Evolutionary conservation across 2,888 invertebrate species (phyloP).

Genomic region (Andrena dorsata): DNA sequence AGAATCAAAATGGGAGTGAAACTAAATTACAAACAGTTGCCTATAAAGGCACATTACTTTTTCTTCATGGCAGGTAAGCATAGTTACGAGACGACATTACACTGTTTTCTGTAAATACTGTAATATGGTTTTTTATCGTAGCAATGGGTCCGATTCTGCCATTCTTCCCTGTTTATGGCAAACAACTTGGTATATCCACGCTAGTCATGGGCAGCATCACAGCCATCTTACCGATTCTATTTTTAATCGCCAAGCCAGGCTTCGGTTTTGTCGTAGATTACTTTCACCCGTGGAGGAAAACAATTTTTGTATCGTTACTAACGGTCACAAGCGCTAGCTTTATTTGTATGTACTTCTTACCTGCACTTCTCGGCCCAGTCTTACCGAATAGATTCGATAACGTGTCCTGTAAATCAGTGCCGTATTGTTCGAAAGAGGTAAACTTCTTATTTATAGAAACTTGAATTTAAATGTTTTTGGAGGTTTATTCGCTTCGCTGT

Average conservation of each 20-base stretch:
- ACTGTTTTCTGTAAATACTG: not conserved
- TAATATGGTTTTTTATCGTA: slow-evolving; percentile 82
- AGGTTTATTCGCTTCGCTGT: not conserved
- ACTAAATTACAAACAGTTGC: slow-evolving; percentile 90
- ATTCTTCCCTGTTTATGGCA: slow-evolving; percentile 91
- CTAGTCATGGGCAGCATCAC: slow-evolving; percentile 92
- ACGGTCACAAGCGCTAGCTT: slow-evolving; percentile 89
- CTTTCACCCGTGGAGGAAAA: slow-evolving; percentile 89
- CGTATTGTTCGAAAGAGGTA: slow-evolving; percentile 53
- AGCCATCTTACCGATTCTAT: slow-evolving; percentile 91
- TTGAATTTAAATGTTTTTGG: not conserved
- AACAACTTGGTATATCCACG: slow-evolving; percentile 91
- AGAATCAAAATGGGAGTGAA: slow-evolving; percentile 83
- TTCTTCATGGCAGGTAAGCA: slow-evolving; percentile 94
- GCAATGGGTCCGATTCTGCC: slow-evolving; percentile 93
- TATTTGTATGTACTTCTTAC: slow-evolving; percentile 90
- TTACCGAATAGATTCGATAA: slow-evolving; percentile 68
- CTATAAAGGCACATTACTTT: slow-evolving; percentile 95
- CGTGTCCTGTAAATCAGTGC: slow-evolving; percentile 61
- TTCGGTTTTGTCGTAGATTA: slow-evolving; percentile 92
- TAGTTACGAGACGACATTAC: not conserved
- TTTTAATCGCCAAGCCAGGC: slow-evolving; percentile 91
- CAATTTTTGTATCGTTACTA: slow-evolving; percentile 90
- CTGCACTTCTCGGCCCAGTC: slow-evolving; percentile 78
- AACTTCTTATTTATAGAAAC: slow-evolving; percentile 12